phyloP scores from a whole-genome alignment of 2,113 vertebrate species.

The Seriola dumerili region DNA sequence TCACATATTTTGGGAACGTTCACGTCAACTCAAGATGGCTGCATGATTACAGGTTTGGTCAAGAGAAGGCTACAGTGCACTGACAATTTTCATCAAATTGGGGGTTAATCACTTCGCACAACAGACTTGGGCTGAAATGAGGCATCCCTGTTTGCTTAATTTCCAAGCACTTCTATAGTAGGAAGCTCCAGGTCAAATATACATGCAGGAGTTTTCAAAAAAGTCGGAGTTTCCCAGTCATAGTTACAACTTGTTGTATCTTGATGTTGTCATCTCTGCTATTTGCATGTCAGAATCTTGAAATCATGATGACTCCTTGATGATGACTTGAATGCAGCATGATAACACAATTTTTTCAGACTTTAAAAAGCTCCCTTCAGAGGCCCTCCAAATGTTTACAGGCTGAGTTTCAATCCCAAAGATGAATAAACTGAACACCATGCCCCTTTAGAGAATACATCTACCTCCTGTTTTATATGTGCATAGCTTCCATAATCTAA shows the following conservation, averaged over 20 bases:
- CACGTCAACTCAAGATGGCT: neutral
- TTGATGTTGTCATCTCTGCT: neutral
- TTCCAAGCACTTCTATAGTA: too few relatives aligned
- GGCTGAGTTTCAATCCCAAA: neutral
- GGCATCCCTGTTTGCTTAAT: too few relatives aligned
- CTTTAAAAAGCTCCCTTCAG: neutral
- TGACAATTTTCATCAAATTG: neutral
- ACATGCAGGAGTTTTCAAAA: too few relatives aligned
- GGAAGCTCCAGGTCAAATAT: too few relatives aligned
- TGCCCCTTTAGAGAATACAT: neutral
- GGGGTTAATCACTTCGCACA: too few relatives aligned
- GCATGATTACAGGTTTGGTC: neutral
- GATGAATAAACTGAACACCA: neutral
- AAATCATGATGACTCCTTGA: neutral
- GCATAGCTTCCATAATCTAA: neutral
- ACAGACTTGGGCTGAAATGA: too few relatives aligned
- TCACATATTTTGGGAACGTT: neutral
- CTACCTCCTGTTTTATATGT: neutral
- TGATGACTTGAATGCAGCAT: neutral
- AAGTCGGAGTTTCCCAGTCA: too few relatives aligned
- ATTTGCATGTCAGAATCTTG: neutral
- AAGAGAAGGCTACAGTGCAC: neutral
- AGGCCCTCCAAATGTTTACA: neutral
- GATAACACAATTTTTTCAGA: conserved; percentile 5
- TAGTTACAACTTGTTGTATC: neutral